These are phyloP conservation scores for Spongilla lacustris DNA, from an alignment of 37 sponge, comb jelly and placozoan genomes.

Conservation along the genomic window DNA sequence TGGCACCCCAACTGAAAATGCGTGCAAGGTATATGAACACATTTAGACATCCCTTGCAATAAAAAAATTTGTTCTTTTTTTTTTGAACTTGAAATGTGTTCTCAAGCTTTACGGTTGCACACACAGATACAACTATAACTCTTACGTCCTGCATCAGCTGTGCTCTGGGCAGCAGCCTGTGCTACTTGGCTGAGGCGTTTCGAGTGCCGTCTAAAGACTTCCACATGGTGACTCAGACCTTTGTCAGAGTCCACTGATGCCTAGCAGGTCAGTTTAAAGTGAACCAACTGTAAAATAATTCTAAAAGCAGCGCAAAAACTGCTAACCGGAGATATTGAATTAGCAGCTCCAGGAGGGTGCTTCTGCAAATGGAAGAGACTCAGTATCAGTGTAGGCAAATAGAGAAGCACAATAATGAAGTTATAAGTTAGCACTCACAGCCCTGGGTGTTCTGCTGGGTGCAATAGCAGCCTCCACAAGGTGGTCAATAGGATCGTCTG, in stretches of 20 bases:
- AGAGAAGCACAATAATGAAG: neutral
- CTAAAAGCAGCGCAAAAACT: no score
- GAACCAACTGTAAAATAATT: no score
- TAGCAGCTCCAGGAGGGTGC: neutral
- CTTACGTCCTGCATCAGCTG: slow-evolving; percentile 63
- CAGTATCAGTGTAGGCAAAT: neutral
- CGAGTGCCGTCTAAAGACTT: slow-evolving; percentile 71
- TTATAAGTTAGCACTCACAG: neutral
- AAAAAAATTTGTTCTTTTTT: no score
- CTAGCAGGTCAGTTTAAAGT: neutral
- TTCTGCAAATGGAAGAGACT: neutral
- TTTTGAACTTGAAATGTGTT: no score
- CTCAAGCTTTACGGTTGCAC: no score
- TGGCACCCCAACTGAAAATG: no score
- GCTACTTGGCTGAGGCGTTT: slow-evolving; percentile 79
- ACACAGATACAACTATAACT: neutral
- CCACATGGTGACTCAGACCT: slow-evolving; percentile 48
- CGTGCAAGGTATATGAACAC: no score
- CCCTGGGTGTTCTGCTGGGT: neutral
- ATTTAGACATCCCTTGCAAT: no score
- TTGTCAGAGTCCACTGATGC: neutral
- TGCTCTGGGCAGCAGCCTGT: slow-evolving; percentile 73
- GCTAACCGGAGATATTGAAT: neutral
- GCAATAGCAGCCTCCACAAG: slow-evolving; percentile 68
- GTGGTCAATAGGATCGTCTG: slow-evolving; percentile 63